Evolutionary conservation across 2,113 vertebrate genomes (phyloP).

Genomic region (Eublepharis macularius): DNA sequence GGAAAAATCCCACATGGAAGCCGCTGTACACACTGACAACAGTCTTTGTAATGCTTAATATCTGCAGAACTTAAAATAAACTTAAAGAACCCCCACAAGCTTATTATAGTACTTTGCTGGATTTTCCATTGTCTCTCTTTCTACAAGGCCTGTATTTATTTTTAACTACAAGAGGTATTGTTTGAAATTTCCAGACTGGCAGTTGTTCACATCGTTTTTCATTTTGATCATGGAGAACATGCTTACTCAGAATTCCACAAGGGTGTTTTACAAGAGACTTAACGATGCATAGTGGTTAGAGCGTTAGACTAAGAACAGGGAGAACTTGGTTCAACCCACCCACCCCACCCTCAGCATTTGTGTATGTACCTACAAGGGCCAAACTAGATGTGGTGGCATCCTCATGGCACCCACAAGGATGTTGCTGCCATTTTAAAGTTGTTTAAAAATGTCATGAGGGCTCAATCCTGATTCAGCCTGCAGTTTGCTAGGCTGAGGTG

Average conservation of each 20-base stretch:
- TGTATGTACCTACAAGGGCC: too few species aligned
- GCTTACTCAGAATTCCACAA: neutral
- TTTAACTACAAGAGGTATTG: neutral
- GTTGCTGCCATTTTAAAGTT: too few species aligned
- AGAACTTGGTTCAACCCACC: too few species aligned
- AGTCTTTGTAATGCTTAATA: neutral
- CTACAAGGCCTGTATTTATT: neutral
- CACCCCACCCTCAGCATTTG: too few species aligned
- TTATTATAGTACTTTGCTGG: conserved; percentile 41
- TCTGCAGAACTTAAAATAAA: conserved; percentile 5
- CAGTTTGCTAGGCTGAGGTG: too few species aligned
- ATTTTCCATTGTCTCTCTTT: neutral
- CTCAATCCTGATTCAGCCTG: too few species aligned
- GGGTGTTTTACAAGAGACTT: neutral
- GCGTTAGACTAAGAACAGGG: neutral
- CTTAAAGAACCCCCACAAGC: conserved; percentile 46
- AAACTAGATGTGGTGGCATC: too few species aligned
- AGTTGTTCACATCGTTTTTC: neutral
- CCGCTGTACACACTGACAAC: neutral
- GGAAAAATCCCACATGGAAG: too few species aligned
- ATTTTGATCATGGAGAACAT: neutral
- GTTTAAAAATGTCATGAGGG: too few species aligned
- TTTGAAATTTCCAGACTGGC: conserved; percentile 27
- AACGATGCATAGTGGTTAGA: neutral
- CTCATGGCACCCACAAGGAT: too few species aligned